These are phyloP conservation scores for Chiridota heheva DNA, from an alignment of 35 echinoderm and acorn worm species.

Conservation along the genomic window DNA sequence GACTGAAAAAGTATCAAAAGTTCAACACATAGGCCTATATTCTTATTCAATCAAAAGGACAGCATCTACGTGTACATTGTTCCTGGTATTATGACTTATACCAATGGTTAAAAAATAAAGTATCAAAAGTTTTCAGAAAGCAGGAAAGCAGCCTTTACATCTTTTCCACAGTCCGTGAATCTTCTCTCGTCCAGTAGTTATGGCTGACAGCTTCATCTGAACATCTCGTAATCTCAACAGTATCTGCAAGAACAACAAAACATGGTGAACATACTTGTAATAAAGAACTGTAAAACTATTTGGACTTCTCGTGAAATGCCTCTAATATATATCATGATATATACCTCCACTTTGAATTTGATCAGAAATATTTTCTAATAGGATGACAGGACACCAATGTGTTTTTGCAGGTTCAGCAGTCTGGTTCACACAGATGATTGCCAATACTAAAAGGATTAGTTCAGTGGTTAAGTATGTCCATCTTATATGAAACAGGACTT, in stretches of 20 bases:
- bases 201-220: slow-evolving; percentile 46
- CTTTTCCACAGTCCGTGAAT: slow-evolving; percentile 83
- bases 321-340: too few relatives aligned
- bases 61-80: neutral
- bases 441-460: too few relatives aligned
- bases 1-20: neutral
- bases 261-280: too few relatives aligned
- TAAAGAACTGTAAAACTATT: too few relatives aligned
- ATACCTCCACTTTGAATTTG: too few relatives aligned
- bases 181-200: slow-evolving; percentile 65
- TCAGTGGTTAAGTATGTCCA: too few relatives aligned
- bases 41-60: neutral
- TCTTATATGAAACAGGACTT: too few relatives aligned
- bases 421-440: too few relatives aligned
- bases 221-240: slow-evolving; percentile 45
- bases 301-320: too few relatives aligned
- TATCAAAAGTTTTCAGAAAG: neutral
- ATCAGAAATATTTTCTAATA: too few relatives aligned
- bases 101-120: neutral
- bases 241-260: slow-evolving; percentile 42
- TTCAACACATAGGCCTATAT: neutral
- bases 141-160: slow-evolving; percentile 68
- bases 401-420: too few relatives aligned
- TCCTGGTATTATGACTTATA: neutral
- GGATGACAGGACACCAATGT: too few relatives aligned